Conservation (phyloP, 2,113 vertebrate genomes). For the Baryphthengus martii region DNA sequence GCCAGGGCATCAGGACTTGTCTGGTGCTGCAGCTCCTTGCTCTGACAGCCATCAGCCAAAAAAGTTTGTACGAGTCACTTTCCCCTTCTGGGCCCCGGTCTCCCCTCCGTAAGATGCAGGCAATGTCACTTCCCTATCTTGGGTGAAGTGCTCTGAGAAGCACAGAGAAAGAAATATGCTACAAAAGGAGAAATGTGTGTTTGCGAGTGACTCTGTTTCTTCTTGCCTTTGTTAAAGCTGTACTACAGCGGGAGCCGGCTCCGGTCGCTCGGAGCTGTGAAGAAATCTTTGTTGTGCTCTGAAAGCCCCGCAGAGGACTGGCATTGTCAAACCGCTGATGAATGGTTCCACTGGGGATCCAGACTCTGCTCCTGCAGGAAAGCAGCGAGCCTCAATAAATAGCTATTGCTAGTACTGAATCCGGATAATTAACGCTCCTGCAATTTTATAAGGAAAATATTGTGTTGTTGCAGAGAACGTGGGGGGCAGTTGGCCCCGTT, state of each 20-base stretch:
- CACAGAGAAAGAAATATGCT: neutral
- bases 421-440: conserved; percentile 23
- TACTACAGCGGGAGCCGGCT: conserved; percentile 53
- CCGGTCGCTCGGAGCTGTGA: conserved; percentile 50
- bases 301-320: conserved; percentile 55
- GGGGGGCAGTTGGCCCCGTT: neutral
- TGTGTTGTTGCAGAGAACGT: neutral
- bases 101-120: neutral
- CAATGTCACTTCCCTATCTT: neutral
- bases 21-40: neutral
- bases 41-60: neutral
- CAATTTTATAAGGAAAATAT: neutral
- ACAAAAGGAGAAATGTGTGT: neutral
- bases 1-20: neutral
- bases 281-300: conserved; percentile 66
- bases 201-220: neutral
- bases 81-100: neutral
- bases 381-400: neutral
- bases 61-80: neutral
- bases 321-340: conserved; percentile 45
- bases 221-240: neutral
- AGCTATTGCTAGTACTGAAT: neutral
- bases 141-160: neutral
- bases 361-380: neutral
- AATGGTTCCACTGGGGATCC: conserved; percentile 62